Evolutionary conservation across 1,140 invertebrate genomes (phyloP).

Genomic region (Nasonia giraulti): DNA sequence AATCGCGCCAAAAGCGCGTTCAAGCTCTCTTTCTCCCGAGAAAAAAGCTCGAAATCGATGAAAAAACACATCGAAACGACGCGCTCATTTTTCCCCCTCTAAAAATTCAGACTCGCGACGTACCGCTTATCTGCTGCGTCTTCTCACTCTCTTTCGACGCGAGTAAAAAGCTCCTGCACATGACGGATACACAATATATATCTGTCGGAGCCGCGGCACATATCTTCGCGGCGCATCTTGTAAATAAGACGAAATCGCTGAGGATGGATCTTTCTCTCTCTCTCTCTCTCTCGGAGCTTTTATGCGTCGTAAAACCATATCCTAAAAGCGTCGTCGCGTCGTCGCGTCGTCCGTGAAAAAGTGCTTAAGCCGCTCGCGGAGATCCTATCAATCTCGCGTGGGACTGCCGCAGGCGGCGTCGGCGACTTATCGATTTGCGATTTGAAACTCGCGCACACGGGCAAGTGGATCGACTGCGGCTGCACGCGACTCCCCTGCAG

Average conservation of each 20-base stretch:
- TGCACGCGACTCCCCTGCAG: neutral
- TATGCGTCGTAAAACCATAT: constrained; percentile 4
- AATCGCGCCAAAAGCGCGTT: neutral
- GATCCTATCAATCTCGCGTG: constrained; percentile 7
- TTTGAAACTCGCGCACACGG: neutral
- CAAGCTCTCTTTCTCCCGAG: neutral
- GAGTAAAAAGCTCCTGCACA: neutral
- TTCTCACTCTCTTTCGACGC: too few species aligned
- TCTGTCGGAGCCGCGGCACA: neutral
- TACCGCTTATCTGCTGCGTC: too few species aligned
- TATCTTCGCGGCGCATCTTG: neutral
- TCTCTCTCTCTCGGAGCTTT: neutral
- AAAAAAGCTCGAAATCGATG: neutral
- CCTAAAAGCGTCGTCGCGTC: neutral
- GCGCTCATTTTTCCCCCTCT: neutral
- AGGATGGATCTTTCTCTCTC: neutral
- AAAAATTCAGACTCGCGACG: neutral
- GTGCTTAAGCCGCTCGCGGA: neutral
- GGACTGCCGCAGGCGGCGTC: neutral
- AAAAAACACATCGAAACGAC: neutral
- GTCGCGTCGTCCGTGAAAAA: neutral
- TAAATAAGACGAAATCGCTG: neutral
- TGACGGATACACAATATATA: neutral
- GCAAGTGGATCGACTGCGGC: neutral
- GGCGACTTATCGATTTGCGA: constrained; percentile 7